These are phyloP conservation scores for Ceryle rudis DNA, from an alignment of 2,797 vertebrate species.

Conservation along the genomic window DNA sequence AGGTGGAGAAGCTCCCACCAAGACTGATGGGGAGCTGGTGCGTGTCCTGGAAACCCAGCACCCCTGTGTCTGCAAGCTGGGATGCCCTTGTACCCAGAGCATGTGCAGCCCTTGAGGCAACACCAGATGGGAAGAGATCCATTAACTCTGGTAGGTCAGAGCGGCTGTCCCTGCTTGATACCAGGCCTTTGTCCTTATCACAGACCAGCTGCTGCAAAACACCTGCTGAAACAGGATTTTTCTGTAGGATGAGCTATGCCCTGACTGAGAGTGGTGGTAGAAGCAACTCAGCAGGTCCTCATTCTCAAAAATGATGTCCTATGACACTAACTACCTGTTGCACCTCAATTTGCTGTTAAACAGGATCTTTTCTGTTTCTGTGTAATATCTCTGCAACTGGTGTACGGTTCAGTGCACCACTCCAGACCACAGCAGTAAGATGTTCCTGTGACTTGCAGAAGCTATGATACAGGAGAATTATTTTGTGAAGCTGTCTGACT, in stretches of 20 bases:
- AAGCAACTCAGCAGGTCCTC: background rate
- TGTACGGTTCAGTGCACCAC: background rate
- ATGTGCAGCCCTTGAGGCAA: background rate
- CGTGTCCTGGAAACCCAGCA: background rate
- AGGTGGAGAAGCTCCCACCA: background rate
- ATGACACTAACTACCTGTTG: background rate
- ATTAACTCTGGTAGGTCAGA: background rate
- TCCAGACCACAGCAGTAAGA: background rate
- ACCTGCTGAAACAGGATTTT: background rate
- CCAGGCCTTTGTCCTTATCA: background rate
- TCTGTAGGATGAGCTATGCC: background rate
- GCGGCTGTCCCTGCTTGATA: background rate
- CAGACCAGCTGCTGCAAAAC: background rate
- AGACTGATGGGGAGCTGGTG: background rate
- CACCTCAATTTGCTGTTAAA: background rate
- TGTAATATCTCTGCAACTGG: background rate
- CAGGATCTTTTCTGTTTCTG: background rate
- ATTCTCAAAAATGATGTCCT: background rate
- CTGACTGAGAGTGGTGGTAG: background rate
- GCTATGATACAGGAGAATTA: background rate
- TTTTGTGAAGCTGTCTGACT: conserved; percentile 34
- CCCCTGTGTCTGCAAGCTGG: background rate
- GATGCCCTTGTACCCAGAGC: background rate
- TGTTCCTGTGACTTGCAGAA: background rate
- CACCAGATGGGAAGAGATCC: background rate